Evolutionary conservation across 2,888 invertebrate genomes (phyloP).

Genomic region (Sarcophaga caerulescens): DNA sequence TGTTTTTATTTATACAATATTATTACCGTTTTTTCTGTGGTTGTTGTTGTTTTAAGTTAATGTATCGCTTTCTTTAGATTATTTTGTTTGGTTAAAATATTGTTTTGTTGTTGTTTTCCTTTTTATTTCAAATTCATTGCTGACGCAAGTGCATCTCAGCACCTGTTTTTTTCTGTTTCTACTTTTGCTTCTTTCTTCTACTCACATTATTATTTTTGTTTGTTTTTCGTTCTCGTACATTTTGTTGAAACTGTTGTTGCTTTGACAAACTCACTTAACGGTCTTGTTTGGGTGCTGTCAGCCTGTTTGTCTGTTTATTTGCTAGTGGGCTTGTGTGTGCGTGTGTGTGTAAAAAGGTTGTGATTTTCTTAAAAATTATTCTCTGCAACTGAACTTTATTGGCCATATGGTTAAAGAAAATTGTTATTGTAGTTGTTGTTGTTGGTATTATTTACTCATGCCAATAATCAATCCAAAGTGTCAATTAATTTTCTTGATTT

Average conservation of each 20-base stretch:
- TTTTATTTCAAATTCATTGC: conserved; percentile 46
- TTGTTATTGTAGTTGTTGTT: conserved; percentile 4
- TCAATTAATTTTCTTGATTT: conserved; percentile 15
- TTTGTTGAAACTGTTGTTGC: conserved; percentile 18
- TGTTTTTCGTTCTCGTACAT: background rate
- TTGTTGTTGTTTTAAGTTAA: conserved; percentile 24
- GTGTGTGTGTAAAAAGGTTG: too few relatives aligned
- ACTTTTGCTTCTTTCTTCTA: conserved; percentile 11
- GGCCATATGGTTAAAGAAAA: conserved; percentile 47
- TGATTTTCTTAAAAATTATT: background rate
- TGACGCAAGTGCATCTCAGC: conserved; percentile 66
- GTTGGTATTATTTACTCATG: background rate
- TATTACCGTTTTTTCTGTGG: conserved; percentile 9
- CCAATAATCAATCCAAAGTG: conserved; percentile 21
- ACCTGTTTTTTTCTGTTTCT: conserved; percentile 53
- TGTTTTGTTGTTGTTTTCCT: too few relatives aligned
- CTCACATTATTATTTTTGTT: background rate
- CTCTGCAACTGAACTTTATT: conserved; percentile 27
- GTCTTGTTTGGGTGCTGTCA: conserved; percentile 9
- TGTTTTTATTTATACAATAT: conserved; percentile 25
- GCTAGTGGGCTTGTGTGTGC: background rate
- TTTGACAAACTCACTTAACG: background rate
- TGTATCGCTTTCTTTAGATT: conserved; percentile 40
- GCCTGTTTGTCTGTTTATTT: background rate
- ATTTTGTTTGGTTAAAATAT: conserved; percentile 4